Percentiles rank a stretch among this genome's conserved stretches.
Conservation (phyloP, 1,140 invertebrate genomes). For the Gonatopus flavifemur region DNA sequence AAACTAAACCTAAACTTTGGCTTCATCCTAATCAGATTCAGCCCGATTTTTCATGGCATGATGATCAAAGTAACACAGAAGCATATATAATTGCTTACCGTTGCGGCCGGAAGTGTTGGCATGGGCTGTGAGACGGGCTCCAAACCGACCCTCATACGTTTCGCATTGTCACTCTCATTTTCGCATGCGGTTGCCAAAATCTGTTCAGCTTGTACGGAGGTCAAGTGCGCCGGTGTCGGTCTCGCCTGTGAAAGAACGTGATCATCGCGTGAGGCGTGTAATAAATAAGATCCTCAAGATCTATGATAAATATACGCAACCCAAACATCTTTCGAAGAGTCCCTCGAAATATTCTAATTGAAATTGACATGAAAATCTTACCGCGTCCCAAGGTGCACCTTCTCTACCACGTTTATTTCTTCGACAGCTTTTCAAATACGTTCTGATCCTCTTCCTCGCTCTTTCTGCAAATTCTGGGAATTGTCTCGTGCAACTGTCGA, state of each 20-base stretch:
- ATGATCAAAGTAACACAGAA: too few relatives aligned
- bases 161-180: conserved; percentile 95
- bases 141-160: conserved; percentile 91
- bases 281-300: too few relatives aligned
- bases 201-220: conserved; percentile 93
- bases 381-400: conserved; percentile 69
- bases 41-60: conserved; percentile 17
- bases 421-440: conserved; percentile 93
- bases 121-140: conserved; percentile 90
- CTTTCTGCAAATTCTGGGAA: conserved; percentile 95
- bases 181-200: conserved; percentile 94
- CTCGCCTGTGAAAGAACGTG: conserved; percentile 67
- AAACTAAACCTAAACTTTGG: too few relatives aligned
- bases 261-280: conserved; percentile 4
- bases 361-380: conserved; percentile 50
- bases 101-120: conserved; percentile 69
- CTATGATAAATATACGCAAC: conserved; percentile 3
- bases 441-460: conserved; percentile 90
- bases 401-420: conserved; percentile 91
- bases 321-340: background rate
- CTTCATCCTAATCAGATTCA: too few relatives aligned
- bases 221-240: conserved; percentile 94
- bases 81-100: conserved; percentile 57
- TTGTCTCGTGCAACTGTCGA: conserved; percentile 94
- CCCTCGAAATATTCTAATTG: too few relatives aligned